Percentiles rank a stretch among this genome's conserved stretches.
Evolutionary conservation across 2,888 invertebrate species (phyloP).

Genomic region (Ophion ellenae): DNA sequence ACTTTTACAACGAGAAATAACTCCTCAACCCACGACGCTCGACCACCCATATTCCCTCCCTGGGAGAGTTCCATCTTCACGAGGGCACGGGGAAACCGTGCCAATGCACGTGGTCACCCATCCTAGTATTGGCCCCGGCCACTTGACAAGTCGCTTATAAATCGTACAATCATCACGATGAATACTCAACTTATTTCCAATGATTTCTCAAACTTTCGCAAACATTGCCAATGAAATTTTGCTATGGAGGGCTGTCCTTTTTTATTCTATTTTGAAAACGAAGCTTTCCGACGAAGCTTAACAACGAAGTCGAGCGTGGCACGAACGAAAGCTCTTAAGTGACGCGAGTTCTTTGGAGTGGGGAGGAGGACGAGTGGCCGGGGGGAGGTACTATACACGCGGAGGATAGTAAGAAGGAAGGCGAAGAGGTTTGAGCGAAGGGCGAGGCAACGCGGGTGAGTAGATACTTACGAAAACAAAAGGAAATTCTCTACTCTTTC

Average conservation of each 20-base stretch:
- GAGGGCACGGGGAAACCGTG: no score
- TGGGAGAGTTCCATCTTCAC: no score
- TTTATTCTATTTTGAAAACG: not conserved
- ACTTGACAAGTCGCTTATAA: no score
- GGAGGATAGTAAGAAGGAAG: conserved; percentile 21
- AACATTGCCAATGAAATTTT: not conserved
- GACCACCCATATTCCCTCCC: no score
- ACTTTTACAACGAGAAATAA: no score
- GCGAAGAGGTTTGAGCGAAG: conserved; percentile 23
- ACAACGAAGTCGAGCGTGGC: conserved; percentile 34
- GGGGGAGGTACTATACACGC: not conserved
- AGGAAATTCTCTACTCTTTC: conserved; percentile 48
- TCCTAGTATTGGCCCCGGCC: no score
- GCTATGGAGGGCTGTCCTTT: conserved; percentile 20
- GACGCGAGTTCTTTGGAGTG: conserved; percentile 56
- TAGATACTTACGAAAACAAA: conserved; percentile 68
- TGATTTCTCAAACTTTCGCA: not conserved
- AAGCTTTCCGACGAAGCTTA: conserved; percentile 13
- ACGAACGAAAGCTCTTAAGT: conserved; percentile 63
- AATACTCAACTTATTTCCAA: not conserved
- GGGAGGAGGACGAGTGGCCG: not conserved
- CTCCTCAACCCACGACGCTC: no score
- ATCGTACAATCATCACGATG: no score
- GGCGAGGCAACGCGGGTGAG: conserved; percentile 60
- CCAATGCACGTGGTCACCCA: no score